A percentile compares a stretch with the other conserved stretches of the same genome.
phyloP scores from a whole-genome alignment of 2,888 invertebrate genomes.

The Folsomia candida region DNA sequence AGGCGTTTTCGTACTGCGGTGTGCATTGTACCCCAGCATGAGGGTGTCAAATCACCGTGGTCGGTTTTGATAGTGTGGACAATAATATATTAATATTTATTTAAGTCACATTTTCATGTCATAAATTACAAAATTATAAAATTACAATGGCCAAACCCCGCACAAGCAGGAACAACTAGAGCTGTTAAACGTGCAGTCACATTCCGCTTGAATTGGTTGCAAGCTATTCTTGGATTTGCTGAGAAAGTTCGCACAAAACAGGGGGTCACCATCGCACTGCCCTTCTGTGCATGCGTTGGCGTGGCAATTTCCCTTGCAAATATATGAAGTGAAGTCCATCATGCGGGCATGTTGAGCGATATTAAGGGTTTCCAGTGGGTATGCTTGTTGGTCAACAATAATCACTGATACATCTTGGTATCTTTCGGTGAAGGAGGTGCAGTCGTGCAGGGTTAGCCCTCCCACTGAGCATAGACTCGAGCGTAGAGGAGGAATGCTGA shows the following conservation, averaged over 20 bases:
- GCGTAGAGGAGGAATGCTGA: not conserved
- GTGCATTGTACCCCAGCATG: not conserved
- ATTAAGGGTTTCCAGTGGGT: not conserved
- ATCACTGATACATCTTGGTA: not conserved
- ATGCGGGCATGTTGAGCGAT: not conserved
- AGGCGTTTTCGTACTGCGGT: not conserved
- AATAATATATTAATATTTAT: too few species aligned
- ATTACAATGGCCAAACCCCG: too few species aligned
- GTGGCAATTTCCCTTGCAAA: not conserved
- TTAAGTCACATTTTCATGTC: too few species aligned
- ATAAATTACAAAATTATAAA: too few species aligned
- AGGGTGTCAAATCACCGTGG: not conserved
- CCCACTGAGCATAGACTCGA: not conserved
- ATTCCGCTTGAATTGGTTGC: not conserved
- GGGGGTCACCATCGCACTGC: not conserved
- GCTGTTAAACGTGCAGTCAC: slow-evolving; percentile 10
- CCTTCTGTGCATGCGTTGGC: not conserved
- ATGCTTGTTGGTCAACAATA: not conserved
- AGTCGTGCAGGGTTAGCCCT: not conserved
- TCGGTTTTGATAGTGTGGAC: not conserved
- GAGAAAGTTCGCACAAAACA: slow-evolving; percentile 4
- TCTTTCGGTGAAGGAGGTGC: not conserved
- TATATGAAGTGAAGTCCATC: not conserved
- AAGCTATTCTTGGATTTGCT: not conserved
- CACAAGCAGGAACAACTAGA: too few species aligned